A percentile compares a stretch with the other conserved stretches of the same genome.
Conservation (phyloP, 2,888 invertebrate genomes). For the Acrocyrtus sp. region DNA sequence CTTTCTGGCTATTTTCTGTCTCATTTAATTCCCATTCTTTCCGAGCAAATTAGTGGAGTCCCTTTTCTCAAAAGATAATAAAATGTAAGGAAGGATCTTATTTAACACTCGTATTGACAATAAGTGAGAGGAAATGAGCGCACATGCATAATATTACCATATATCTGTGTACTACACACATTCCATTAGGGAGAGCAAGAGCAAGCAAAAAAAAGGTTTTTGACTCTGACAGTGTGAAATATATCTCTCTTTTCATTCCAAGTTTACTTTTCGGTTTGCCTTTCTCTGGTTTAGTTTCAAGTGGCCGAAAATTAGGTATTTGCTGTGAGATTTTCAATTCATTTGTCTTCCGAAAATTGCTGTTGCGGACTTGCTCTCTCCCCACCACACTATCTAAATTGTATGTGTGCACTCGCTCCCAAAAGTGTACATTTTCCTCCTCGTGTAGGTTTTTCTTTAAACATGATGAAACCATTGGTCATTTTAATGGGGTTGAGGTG, state of each 20-base stretch:
- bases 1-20: slow-evolving; percentile 21
- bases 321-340: neutral
- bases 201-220: slow-evolving; percentile 1
- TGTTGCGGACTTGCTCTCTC: neutral
- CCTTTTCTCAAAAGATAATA: no score
- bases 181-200: no score
- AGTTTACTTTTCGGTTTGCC: slow-evolving; percentile 30
- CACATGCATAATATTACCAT: no score
- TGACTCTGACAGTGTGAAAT: slow-evolving; percentile 31
- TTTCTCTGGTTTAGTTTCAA: slow-evolving; percentile 3
- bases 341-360: neutral
- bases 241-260: slow-evolving; percentile 2
- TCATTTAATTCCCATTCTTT: slow-evolving; percentile 23
- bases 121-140: no score
- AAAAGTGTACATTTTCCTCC: neutral
- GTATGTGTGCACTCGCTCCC: neutral
- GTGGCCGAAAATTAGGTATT: neutral
- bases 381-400: neutral
- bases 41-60: no score
- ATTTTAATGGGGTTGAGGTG: slow-evolving; percentile 61
- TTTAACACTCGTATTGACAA: no score
- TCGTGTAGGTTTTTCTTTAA: slow-evolving; percentile 20
- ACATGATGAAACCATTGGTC: slow-evolving; percentile 54
- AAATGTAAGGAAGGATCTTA: no score
- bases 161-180: no score